Conservation (phyloP, 1,140 invertebrate species). For the Archegozetes longisetosus region DNA sequence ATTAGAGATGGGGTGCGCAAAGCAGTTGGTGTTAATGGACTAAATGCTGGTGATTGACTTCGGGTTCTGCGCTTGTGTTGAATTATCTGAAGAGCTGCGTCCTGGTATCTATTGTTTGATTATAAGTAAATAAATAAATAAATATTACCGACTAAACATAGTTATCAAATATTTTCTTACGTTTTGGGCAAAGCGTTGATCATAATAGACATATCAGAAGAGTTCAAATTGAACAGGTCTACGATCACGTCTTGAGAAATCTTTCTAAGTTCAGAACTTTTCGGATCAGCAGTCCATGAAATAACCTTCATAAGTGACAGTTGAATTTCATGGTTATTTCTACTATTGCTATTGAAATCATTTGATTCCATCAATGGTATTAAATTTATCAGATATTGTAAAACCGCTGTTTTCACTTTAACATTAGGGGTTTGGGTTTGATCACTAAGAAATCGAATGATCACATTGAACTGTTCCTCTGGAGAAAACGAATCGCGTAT, state of each 20-base stretch:
- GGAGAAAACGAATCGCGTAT: constrained; percentile 52
- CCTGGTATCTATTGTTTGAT: constrained; percentile 36
- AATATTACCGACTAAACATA: background rate
- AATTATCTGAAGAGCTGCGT: constrained; percentile 62
- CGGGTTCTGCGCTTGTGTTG: constrained; percentile 49
- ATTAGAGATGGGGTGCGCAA: background rate
- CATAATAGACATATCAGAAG: constrained; percentile 64
- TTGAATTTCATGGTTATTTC: constrained; percentile 27
- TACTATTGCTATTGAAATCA: constrained; percentile 29
- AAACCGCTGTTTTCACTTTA: constrained; percentile 29
- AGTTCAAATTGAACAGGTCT: constrained; percentile 73
- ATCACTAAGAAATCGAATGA: constrained; percentile 64
- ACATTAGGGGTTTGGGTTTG: constrained; percentile 71
- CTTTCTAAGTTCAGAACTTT: constrained; percentile 52
- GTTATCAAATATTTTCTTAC: no score
- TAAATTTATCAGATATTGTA: constrained; percentile 31
- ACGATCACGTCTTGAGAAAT: constrained; percentile 59
- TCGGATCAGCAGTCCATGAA: constrained; percentile 37
- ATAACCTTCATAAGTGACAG: constrained; percentile 36
- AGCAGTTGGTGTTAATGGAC: background rate
- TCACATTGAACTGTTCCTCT: constrained; percentile 42
- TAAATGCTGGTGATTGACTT: background rate
- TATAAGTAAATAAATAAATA: background rate
- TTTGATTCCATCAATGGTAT: constrained; percentile 30
- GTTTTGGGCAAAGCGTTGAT: constrained; percentile 62